These are phyloP conservation scores for Sander lucioperca DNA, from an alignment of 2,113 vertebrate species.

Conservation along the genomic window DNA sequence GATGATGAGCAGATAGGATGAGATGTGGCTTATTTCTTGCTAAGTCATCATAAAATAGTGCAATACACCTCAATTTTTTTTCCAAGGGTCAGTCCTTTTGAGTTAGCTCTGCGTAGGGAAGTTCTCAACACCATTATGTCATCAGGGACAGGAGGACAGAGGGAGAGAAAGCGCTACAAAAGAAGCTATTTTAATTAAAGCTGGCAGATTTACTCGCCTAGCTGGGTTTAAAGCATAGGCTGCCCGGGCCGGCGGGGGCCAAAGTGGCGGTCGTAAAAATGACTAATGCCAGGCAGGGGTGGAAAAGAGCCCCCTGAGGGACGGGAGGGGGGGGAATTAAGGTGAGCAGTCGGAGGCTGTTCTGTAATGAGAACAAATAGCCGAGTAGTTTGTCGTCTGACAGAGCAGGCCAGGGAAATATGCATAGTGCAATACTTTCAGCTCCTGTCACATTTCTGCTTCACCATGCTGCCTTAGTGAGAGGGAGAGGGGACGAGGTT, in stretches of 20 bases:
- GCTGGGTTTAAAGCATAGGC: conserved; percentile 71
- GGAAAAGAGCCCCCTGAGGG: conserved; percentile 71
- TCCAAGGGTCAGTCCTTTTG: conserved; percentile 58
- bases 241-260: conserved; percentile 55
- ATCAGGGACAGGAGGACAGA: conserved; percentile 61
- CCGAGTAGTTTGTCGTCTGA: conserved; percentile 58
- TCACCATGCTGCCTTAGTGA: conserved; percentile 15
- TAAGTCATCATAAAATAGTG: conserved; percentile 65
- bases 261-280: conserved; percentile 77
- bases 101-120: conserved; percentile 57
- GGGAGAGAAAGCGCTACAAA: conserved; percentile 55
- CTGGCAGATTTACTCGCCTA: conserved; percentile 80
- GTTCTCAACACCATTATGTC: conserved; percentile 72
- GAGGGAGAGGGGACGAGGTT: conserved; percentile 3
- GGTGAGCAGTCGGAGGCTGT: conserved; percentile 60
- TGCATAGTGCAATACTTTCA: conserved; percentile 50
- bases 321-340: conserved; percentile 60
- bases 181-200: conserved; percentile 83
- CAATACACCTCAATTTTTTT: conserved; percentile 54
- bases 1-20: conserved; percentile 29
- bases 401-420: conserved; percentile 59
- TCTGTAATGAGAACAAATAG: conserved; percentile 82
- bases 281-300: conserved; percentile 71
- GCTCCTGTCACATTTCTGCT: conserved; percentile 54
- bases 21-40: conserved; percentile 43